Evolutionary conservation across 2,113 vertebrate species (phyloP), one percentile per base, ranked within the genome.

Genomic region (Coturnix japonica): DNA sequence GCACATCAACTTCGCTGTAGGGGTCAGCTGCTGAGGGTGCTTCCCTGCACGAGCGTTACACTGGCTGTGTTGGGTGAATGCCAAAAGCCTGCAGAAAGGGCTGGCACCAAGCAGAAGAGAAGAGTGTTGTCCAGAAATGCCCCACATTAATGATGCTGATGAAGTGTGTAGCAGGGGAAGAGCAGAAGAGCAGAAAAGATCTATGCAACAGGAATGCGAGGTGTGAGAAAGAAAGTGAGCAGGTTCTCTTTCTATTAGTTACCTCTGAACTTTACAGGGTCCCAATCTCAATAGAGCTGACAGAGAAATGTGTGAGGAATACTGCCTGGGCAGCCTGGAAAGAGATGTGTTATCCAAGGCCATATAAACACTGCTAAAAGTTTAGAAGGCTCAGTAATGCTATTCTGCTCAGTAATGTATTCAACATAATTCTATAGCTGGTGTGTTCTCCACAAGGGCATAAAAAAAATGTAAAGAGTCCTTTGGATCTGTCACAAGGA

Each of bases 281-380:
- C 31, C 4, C 64, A 51, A 16, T 37, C 56, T 78, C 26, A 26
- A 9, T 35, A 16, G 22, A 61, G 4, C 23, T 6, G 5, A 25
- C n/a, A 14, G 20, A 91, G 13, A 15, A 78, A 33, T 63, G 41
- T 16, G 14, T 61, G 19, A 17, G 19, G 22, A 61, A 28, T 28
- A 41, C 26, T 49, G 33, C 60, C 43, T 54, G 60, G 46, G 18
- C 81, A 79, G 89, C 30, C 64, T 95, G 80, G 67, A 90, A 95
- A 85, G 2, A n/a, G 44, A 66, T 57, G 14, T 71, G 54, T 66
- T 91, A 28, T 90, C 53, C 31, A 28, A 65, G 61, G 13, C 33
- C 44, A 41, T n/a, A 47, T 47, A 83, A 71, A 66, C 23, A 35
- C 28, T 39, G 16, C 37, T 57, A 16, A 25, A 81, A 89, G 54